These are phyloP conservation scores for Clarias laeviceps DNA, from an alignment of 2,797 vertebrate species.

Conservation along the genomic window DNA sequence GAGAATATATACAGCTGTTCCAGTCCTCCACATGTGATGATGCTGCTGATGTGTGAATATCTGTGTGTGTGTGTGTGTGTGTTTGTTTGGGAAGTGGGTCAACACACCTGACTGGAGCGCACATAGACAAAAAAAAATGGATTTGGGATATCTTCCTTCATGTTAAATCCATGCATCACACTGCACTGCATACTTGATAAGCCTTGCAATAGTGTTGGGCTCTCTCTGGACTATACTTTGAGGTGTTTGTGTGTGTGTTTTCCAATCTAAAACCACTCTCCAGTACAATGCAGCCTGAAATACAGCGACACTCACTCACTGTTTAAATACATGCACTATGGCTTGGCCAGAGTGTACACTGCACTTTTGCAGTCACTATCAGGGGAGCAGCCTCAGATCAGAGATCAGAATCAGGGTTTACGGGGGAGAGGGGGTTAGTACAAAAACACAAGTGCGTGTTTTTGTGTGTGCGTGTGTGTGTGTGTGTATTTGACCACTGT, in stretches of 20 bases:
- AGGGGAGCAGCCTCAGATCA: conserved; percentile 85
- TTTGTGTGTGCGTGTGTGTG: conserved; percentile 47
- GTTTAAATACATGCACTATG: background rate
- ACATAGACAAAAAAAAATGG: background rate
- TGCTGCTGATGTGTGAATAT: conserved; percentile 50
- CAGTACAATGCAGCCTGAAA: conserved; percentile 48
- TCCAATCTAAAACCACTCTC: conserved; percentile 45
- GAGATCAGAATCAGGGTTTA: conserved; percentile 66
- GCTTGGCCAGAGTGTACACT: conserved; percentile 23
- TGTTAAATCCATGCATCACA: conserved; percentile 6
- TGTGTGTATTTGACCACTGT: conserved; percentile 6
- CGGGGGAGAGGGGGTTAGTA: conserved; percentile 59
- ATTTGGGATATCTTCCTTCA: conserved; percentile 29
- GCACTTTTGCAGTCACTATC: conserved; percentile 50
- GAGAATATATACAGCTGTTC: conserved; percentile 53
- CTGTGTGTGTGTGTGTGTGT: conserved; percentile 21
- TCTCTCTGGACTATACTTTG: conserved; percentile 17
- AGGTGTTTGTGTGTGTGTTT: background rate
- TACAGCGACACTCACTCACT: conserved; percentile 38
- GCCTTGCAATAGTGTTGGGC: conserved; percentile 35
- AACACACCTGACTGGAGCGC: background rate
- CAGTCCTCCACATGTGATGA: conserved; percentile 53
- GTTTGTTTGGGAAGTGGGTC: conserved; percentile 15
- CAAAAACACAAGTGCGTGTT: conserved; percentile 62
- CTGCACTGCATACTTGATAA: conserved; percentile 32